Conservation (phyloP, 2,113 vertebrate species). For the Microtus montanus region DNA sequence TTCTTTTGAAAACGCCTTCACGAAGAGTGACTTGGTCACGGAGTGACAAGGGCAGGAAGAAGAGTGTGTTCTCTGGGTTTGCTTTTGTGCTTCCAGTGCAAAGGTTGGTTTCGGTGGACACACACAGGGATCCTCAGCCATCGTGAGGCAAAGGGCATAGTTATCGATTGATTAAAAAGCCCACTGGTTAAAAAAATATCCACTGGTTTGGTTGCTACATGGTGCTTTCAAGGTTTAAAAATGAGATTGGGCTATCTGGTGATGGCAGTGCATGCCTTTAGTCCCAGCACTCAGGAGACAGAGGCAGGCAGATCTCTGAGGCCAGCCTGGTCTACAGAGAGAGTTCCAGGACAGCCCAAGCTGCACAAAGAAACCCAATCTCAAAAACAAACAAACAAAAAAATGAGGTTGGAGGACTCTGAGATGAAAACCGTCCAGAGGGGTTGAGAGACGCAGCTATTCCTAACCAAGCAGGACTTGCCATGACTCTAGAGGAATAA, state of each 20-base stretch:
- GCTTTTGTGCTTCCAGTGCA: background rate
- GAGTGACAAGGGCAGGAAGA: background rate
- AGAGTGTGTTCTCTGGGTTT: background rate
- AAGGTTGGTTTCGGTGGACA: background rate
- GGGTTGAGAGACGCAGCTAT: background rate
- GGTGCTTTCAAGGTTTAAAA: constrained; percentile 9
- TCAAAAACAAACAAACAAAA: background rate
- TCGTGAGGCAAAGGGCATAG: background rate
- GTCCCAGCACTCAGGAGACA: background rate
- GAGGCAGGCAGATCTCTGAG: background rate
- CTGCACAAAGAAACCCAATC: background rate
- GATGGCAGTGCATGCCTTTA: background rate
- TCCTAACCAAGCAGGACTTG: background rate
- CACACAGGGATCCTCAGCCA: background rate
- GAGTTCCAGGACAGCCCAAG: background rate
- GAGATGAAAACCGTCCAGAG: background rate
- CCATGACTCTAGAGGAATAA: background rate
- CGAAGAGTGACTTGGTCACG: background rate
- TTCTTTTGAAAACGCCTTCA: background rate
- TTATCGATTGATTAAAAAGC: background rate
- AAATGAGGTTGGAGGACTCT: background rate
- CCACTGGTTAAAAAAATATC: background rate
- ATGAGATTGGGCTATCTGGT: background rate
- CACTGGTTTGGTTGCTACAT: background rate
- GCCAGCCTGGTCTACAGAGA: background rate